A percentile compares a stretch with the other conserved stretches of the same genome.
Evolutionary conservation across 2,113 vertebrate genomes (phyloP).

Genomic region (Tetrax tetrax): DNA sequence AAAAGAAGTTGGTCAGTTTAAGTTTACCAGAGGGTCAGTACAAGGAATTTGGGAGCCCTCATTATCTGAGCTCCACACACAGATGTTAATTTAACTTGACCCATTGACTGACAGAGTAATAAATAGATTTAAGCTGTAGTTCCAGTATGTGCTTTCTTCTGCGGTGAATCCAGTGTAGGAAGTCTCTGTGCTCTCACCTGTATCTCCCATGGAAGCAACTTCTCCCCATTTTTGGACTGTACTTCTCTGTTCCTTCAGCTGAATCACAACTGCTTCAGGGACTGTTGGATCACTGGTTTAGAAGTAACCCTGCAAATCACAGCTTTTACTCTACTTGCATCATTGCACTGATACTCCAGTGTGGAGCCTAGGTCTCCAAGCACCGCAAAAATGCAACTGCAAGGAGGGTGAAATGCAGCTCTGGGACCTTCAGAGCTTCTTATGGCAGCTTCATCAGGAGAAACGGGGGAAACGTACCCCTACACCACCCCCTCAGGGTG

Average conservation of each 20-base stretch:
- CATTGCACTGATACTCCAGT: background rate
- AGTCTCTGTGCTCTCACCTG: background rate
- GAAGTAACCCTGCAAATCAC: background rate
- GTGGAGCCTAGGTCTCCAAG: background rate
- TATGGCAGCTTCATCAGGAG: background rate
- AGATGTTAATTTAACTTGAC: background rate
- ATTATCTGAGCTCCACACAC: background rate
- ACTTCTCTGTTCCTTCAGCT: background rate
- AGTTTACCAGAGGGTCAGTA: background rate
- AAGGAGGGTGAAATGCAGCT: background rate
- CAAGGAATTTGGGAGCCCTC: background rate
- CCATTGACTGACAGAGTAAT: background rate
- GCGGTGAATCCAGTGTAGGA: background rate
- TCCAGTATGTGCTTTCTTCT: background rate
- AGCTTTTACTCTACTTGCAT: background rate
- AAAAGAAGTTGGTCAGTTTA: background rate
- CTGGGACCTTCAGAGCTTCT: background rate
- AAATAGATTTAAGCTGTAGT: background rate
- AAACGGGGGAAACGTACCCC: fast-evolving
- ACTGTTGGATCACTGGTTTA: background rate
- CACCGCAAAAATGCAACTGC: background rate
- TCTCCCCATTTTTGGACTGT: background rate
- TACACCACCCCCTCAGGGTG: background rate
- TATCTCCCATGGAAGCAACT: background rate
- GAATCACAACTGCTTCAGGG: background rate